A percentile compares a stretch with the other conserved stretches of the same genome.
Evolutionary conservation across 2,888 invertebrate genomes (phyloP).

Genomic region (Heliconius ismenius): DNA sequence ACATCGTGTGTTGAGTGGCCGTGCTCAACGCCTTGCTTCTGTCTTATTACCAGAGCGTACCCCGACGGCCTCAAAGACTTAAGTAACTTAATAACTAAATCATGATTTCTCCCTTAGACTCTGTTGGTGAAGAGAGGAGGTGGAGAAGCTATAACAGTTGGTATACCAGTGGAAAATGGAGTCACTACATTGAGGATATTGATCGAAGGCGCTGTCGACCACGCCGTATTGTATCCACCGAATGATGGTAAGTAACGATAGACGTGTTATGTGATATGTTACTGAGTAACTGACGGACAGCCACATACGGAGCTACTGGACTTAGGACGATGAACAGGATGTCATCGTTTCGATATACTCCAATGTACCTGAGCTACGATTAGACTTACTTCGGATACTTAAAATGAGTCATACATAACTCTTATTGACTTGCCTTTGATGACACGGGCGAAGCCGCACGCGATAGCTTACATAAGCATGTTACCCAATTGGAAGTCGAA

Average conservation of each 20-base stretch:
- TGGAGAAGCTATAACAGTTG: constrained; percentile 67
- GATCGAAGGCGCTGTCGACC: constrained; percentile 75
- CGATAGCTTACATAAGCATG: too few relatives aligned
- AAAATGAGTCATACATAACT: too few relatives aligned
- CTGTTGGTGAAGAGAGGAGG: constrained; percentile 67
- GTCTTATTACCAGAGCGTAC: too few relatives aligned
- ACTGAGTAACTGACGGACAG: too few relatives aligned
- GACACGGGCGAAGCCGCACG: too few relatives aligned
- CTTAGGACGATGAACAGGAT: too few relatives aligned
- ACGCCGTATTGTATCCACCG: constrained; percentile 73
- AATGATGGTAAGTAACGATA: constrained; percentile 62
- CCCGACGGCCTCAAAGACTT: too few relatives aligned
- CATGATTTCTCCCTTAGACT: constrained; percentile 52
- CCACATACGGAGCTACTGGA: too few relatives aligned
- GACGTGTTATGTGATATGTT: neutral
- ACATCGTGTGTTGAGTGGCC: neutral
- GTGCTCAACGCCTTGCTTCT: neutral
- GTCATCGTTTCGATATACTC: too few relatives aligned
- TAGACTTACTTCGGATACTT: too few relatives aligned
- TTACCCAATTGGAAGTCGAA: neutral
- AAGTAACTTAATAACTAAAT: neutral
- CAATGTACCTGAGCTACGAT: too few relatives aligned
- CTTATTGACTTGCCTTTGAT: too few relatives aligned
- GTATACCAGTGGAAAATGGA: constrained; percentile 72
- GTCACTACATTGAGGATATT: constrained; percentile 66